Evolutionary conservation across 2,797 vertebrate species (phyloP), one percentile per base, ranked within the genome.

Genomic region (Myotis findleyi): DNA sequence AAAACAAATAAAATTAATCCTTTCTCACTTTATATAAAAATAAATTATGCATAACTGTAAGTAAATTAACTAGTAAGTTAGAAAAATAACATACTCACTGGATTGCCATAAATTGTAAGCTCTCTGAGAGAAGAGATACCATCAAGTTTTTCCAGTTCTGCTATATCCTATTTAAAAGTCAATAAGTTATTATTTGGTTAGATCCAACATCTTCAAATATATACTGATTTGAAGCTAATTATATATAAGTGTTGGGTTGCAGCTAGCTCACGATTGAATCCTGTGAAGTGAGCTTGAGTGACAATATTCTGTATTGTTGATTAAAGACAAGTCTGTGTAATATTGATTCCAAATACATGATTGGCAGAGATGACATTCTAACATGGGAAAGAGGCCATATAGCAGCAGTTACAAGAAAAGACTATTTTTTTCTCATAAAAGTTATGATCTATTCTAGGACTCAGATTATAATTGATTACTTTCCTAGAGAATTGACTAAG

Each of bases 121-220:
- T 99, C 99, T 30, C 95, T 98, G 95, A 99, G 98, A 21, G 98
- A 99, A 73, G 99, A 98, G 93, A 99, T 98, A 89, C 95, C 97
- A 44, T 99, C 98, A 87, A 99, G 98, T 97, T 99, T 99, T 93
- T 99, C 99, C 86, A 99, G 97, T 98, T 99, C 99, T 80, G 98
- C 75, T 36, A 99, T 97, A 73, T 99, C 99, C 99, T 99, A 91
- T 80, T 93, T 13, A 88, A 97, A 97, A 96, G 57, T 96, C 73
- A 85, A 25, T 47, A 84, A 84, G n/a, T 95, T 73, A 95, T 62
- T 89, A 89, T 89, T 91, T 89, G 17, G 44, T 75, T 95, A 84
- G 41, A 51, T 27, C 5, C n/a, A 66, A 53, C 6, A 80, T 95
- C 16, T 95, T 84, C 36, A 85, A 83, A 87, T 80, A 75, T 16